phyloP scores from a whole-genome alignment of 1,140 invertebrate genomes.

The Panagrolaimus sp. region DNA sequence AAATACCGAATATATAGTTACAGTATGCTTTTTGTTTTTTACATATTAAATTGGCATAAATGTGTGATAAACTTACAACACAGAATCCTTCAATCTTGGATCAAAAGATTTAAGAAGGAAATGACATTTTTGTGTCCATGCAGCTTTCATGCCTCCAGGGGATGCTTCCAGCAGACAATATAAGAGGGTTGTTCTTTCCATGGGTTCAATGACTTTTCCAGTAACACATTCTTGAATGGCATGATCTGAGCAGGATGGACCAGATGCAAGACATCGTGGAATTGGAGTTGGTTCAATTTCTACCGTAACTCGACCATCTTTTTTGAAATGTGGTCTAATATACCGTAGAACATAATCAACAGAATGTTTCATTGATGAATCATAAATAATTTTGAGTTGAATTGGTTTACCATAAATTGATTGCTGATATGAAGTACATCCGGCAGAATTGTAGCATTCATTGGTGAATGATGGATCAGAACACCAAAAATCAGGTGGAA shows the following conservation, averaged over 20 bases:
- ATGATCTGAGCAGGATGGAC: neutral
- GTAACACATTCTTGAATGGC: conserved; percentile 27
- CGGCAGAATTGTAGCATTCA: conserved; percentile 22
- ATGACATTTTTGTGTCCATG: conserved; percentile 16
- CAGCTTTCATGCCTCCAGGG: conserved; percentile 20
- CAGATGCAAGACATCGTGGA: conserved; percentile 11
- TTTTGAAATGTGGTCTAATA: conserved; percentile 26
- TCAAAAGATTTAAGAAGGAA: conserved; percentile 12
- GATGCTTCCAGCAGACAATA: conserved; percentile 24
- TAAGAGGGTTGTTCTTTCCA: conserved; percentile 9
- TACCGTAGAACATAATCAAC: conserved; percentile 25
- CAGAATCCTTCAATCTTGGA: neutral
- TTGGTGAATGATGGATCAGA: conserved; percentile 24
- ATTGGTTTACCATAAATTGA: conserved; percentile 29
- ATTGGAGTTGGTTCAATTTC: conserved; percentile 32
- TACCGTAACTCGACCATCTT: conserved; percentile 18
- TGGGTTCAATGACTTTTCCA: conserved; percentile 14
- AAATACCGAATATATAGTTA: conserved; percentile 19
- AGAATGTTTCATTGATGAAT: neutral
- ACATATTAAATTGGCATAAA: too few relatives aligned
- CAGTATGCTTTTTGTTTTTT: too few relatives aligned
- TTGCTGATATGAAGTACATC: conserved; percentile 22
- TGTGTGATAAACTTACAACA: conserved; percentile 17
- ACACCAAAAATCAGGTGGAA: conserved; percentile 32
- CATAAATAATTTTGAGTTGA: conserved; percentile 24